Base-by-base conservation (phyloP, 2,113 vertebrate genomes). In the Misgurnus mizolepis region DNA sequence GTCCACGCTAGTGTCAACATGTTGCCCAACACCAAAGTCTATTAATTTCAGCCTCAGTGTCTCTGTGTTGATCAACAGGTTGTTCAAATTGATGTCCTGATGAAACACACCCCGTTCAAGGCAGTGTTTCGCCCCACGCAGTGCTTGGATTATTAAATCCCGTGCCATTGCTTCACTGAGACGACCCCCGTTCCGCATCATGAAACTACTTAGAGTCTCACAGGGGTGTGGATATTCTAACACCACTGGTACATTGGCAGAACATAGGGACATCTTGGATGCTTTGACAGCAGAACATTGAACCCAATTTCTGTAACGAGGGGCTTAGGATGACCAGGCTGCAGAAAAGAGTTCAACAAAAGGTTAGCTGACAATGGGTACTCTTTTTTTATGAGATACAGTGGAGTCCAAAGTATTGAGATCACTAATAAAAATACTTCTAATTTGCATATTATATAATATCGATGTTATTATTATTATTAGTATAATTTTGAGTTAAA, bases 31-130 rank as follows among this genome's bases (percentile, higher is more conserved):
- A 49, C 90, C 89, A 77, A 91, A 91, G 82, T 91, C 90, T 3
- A 91, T 89, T 41, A 91, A 78, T 79, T 90, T 89, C 7, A 91
- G 67, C n/a, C 87, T 68, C 2, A 82, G 39, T 0, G 82, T 87
- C n/a, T 87, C 83, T 7, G 90, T 85, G 43, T 93, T 91, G 77
- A 94, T 88, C 61, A 94, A 79, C 47, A 94, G 88, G 83, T 94
- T 93, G 79, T 92, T 88, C 9, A 89, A 87, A 72, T 94, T 93
- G 68, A 91, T 86, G 83, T 91, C 90, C 0, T 88, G 67, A 67
- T 91, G 90, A 14, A 91, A 49, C 7, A 91, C 86, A 0, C 87
- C 89, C 1, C 86, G 82, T 15, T 83, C 4, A 4, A 80, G 85
- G 53, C 90, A 91, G 74, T 90, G 86, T 41, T 18, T 76, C 4